phyloP scores from a whole-genome alignment of 2,888 invertebrate genomes.

The Stictocephala bisonia region DNA sequence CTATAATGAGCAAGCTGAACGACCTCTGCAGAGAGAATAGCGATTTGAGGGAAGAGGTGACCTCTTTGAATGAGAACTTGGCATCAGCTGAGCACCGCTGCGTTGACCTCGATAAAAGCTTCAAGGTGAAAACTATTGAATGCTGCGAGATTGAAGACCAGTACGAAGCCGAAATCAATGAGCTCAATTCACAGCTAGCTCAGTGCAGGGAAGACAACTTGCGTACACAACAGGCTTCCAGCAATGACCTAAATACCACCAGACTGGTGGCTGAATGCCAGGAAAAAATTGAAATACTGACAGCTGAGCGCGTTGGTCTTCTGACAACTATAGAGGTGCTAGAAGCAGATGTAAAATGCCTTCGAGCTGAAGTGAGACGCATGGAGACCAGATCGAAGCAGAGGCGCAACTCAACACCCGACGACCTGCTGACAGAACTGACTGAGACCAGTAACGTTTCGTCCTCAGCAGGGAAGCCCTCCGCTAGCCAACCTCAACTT shows the following conservation, averaged over 20 bases:
- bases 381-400: not conserved
- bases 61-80: no score
- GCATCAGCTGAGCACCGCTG: no score
- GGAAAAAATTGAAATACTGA: not conserved
- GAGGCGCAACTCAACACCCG: not conserved
- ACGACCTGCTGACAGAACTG: not conserved
- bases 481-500: no score
- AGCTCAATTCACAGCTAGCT: not conserved
- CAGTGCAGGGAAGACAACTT: not conserved
- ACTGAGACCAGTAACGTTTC: not conserved
- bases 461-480: no score
- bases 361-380: not conserved
- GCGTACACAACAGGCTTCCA: not conserved
- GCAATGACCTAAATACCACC: not conserved
- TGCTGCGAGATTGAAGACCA: not conserved
- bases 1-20: no score
- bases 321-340: slow-evolving; percentile 18
- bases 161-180: not conserved
- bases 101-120: no score
- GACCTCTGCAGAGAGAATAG: no score
- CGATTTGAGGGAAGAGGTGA: no score
- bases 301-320: not conserved
- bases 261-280: not conserved
- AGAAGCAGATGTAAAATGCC: not conserved
- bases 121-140: slow-evolving; percentile 19